These are phyloP conservation scores for Anoplophora glabripennis DNA, from an alignment of 1,140 invertebrate genomes.

Conservation along the genomic window DNA sequence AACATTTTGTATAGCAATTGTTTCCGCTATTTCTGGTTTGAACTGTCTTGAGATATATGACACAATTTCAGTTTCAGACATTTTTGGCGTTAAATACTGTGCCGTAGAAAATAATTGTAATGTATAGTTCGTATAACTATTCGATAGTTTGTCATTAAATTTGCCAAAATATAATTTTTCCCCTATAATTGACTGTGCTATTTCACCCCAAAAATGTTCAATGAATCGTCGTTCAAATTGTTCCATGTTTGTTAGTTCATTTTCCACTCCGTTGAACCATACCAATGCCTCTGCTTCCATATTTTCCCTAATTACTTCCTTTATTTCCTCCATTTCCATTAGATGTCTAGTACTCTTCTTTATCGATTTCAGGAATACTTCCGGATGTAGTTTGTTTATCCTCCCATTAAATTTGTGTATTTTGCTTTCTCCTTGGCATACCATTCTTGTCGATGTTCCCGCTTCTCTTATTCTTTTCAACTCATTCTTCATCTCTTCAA, in stretches of 20 bases:
- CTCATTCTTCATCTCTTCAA: too few relatives aligned
- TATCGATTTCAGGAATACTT: not conserved
- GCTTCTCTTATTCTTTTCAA: too few relatives aligned
- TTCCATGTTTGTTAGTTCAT: not conserved
- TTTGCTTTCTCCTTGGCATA: too few relatives aligned
- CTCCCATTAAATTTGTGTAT: conserved; percentile 6
- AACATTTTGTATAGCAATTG: not conserved
- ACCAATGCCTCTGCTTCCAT: not conserved
- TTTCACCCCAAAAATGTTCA: conserved; percentile 1
- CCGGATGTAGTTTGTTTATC: not conserved
- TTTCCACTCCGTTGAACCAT: not conserved
- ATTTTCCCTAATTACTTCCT: not conserved
- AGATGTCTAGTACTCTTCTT: not conserved
- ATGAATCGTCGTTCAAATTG: conserved; percentile 2
- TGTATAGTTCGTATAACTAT: too few relatives aligned
- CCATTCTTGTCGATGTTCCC: too few relatives aligned
- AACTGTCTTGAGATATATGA: too few relatives aligned
- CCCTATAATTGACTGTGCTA: not conserved
- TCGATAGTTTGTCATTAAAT: too few relatives aligned
- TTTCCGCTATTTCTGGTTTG: not conserved
- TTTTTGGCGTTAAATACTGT: not conserved
- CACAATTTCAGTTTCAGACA: too few relatives aligned
- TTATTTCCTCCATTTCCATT: not conserved
- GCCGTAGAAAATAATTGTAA: not conserved
- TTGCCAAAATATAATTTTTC: too few relatives aligned